A percentile compares a stretch with the other conserved stretches of the same genome.
phyloP scores from a whole-genome alignment of 2,113 vertebrate species.

The Otus sunia region DNA sequence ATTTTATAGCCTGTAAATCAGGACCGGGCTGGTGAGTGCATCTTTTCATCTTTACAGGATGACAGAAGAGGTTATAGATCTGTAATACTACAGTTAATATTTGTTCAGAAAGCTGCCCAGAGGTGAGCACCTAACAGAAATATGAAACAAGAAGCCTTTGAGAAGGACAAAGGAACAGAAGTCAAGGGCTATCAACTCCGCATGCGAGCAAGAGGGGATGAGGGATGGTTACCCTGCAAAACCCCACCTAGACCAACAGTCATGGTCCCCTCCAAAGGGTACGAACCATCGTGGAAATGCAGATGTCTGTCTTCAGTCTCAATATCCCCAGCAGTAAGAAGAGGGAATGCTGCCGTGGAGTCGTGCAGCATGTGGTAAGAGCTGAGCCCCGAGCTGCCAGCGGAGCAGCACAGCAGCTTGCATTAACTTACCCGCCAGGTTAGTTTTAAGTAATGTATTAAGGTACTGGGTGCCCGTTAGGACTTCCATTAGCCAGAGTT shows the following conservation, averaged over 20 bases:
- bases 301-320: not conserved
- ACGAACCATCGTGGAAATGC: accelerated
- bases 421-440: not conserved
- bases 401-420: not conserved
- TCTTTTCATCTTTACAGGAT: not conserved
- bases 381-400: not conserved
- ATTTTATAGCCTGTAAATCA: not conserved
- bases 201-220: accelerated
- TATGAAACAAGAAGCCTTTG: not conserved
- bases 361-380: accelerated
- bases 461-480: not conserved
- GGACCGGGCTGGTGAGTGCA: not conserved
- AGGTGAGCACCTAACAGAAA: not conserved
- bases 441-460: not conserved
- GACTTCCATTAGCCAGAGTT: not conserved
- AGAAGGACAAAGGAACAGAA: not conserved
- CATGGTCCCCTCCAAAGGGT: not conserved
- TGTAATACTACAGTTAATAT: not conserved
- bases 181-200: not conserved
- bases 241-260: not conserved
- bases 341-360: not conserved
- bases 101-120: not conserved
- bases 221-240: not conserved
- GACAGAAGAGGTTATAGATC: not conserved
- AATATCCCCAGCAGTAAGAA: not conserved